These are phyloP conservation scores for Resseliella maxima DNA, from an alignment of 2,888 invertebrate species.

Conservation along the genomic window DNA sequence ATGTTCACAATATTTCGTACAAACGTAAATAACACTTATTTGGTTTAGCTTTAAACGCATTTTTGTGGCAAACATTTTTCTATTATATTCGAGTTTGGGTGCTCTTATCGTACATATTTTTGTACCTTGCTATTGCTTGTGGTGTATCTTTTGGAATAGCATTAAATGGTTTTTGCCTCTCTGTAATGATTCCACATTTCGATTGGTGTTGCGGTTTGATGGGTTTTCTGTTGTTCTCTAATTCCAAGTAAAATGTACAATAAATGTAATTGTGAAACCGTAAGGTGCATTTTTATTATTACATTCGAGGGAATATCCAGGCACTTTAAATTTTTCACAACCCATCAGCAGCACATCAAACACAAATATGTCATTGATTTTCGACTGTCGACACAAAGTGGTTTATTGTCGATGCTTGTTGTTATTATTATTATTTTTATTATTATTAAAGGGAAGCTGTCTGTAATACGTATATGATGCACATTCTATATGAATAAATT, in stretches of 20 bases:
- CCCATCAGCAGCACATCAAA: background rate
- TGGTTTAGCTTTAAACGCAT: conserved; percentile 52
- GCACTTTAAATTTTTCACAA: background rate
- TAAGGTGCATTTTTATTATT: background rate
- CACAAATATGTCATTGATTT: conserved; percentile 26
- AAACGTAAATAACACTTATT: conserved; percentile 45
- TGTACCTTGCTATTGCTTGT: background rate
- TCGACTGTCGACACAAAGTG: conserved; percentile 33
- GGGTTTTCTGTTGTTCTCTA: no score
- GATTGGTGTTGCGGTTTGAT: no score
- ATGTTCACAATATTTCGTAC: conserved; percentile 40
- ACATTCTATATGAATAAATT: background rate
- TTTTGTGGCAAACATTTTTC: conserved; percentile 45
- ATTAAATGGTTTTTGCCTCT: background rate
- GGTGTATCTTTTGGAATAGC: background rate
- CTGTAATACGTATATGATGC: background rate
- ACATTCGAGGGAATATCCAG: background rate
- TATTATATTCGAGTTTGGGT: background rate
- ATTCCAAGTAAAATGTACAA: no score
- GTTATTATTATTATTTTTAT: background rate
- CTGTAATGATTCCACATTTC: background rate
- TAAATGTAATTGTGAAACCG: background rate
- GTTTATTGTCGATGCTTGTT: conserved; percentile 43
- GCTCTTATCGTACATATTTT: background rate
- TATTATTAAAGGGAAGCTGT: background rate